phyloP scores from a whole-genome alignment of 1,140 invertebrate genomes.

The Helicorthomorpha holstii region DNA sequence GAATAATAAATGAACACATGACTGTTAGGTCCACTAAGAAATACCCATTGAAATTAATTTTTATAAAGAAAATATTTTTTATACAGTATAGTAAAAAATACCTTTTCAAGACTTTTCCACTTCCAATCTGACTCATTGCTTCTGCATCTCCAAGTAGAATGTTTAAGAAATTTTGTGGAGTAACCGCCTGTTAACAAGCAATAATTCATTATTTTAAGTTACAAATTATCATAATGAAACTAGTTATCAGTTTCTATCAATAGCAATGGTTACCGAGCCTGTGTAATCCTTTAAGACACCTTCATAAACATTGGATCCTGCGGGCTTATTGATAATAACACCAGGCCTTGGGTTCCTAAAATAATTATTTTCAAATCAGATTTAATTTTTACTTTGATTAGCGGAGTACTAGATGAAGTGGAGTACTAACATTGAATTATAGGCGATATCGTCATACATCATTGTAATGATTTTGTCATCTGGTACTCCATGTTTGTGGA shows the following conservation, averaged over 20 bases:
- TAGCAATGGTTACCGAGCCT: background rate
- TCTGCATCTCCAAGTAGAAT: constrained; percentile 33
- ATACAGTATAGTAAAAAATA: constrained; percentile 15
- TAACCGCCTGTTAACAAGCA: constrained; percentile 33
- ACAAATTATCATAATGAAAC: too few species aligned
- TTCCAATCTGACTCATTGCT: constrained; percentile 29
- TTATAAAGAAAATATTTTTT: constrained; percentile 15
- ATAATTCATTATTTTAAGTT: too few species aligned
- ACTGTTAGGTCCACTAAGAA: constrained; percentile 35
- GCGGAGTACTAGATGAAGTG: too few species aligned
- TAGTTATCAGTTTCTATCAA: too few species aligned
- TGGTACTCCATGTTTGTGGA: too few species aligned
- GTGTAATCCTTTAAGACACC: background rate
- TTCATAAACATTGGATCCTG: background rate
- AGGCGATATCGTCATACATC: too few species aligned
- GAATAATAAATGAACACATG: constrained; percentile 45
- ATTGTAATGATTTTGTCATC: too few species aligned
- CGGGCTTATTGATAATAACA: background rate
- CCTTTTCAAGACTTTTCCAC: constrained; percentile 36
- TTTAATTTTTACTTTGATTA: too few species aligned
- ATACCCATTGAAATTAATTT: background rate
- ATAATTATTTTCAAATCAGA: too few species aligned
- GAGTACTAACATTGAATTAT: too few species aligned
- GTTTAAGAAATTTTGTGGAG: constrained; percentile 35
- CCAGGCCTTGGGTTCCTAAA: background rate